A percentile compares a stretch with the other conserved stretches of the same genome.
These are phyloP conservation scores for Drymonia ruficornis DNA, from an alignment of 2,888 invertebrate species.

Conservation along the genomic window DNA sequence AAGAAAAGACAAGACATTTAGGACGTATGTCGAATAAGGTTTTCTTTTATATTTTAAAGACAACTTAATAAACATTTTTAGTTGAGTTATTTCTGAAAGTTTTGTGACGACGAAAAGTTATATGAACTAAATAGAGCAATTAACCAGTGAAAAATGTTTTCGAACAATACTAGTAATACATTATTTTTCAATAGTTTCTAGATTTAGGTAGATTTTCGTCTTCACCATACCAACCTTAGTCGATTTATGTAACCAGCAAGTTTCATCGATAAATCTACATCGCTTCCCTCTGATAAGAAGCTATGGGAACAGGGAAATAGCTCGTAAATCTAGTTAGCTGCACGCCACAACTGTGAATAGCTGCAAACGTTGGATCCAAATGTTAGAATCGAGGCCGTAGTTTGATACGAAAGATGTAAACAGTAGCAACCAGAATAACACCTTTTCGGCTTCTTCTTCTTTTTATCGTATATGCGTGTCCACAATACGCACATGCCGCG, in stretches of 20 bases:
- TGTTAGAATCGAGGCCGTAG: not conserved
- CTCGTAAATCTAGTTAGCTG: conserved; percentile 7
- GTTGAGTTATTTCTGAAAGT: too few species aligned
- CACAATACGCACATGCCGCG: too few species aligned
- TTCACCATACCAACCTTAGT: not conserved
- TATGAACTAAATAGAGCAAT: not conserved
- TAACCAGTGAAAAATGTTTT: too few species aligned
- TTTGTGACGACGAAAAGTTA: not conserved
- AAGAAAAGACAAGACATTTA: too few species aligned
- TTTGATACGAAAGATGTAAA: not conserved
- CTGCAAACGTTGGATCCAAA: conserved; percentile 8
- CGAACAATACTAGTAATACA: too few species aligned
- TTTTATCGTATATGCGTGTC: too few species aligned
- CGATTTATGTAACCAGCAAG: conserved; percentile 1
- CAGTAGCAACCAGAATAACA: too few species aligned
- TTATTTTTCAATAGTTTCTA: too few species aligned
- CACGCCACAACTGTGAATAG: conserved; percentile 5
- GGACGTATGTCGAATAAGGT: too few species aligned
- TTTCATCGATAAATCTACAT: conserved; percentile 8
- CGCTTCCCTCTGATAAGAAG: conserved; percentile 5
- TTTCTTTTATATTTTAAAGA: too few species aligned
- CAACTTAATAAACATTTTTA: not conserved
- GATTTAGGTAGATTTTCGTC: too few species aligned
- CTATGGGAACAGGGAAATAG: conserved; percentile 7
- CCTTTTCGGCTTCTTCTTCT: too few species aligned